A percentile compares a stretch with the other conserved stretches of the same genome.
These are phyloP conservation scores for Sparus aurata DNA, from an alignment of 2,797 vertebrate species.

Conservation along the genomic window DNA sequence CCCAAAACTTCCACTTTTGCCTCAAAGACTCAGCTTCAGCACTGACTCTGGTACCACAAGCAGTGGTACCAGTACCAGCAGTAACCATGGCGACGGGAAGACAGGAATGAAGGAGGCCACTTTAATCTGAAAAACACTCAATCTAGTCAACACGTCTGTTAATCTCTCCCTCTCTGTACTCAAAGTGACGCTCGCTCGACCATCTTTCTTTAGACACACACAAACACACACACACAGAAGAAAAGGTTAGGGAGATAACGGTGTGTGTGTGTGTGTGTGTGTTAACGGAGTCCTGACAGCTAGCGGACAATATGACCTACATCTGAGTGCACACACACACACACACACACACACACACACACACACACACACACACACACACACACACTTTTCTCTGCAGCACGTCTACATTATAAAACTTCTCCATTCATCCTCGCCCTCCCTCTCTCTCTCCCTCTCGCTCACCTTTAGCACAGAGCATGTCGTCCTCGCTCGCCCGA, in stretches of 20 bases:
- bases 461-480: slow-evolving; percentile 74
- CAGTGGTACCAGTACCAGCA: not conserved
- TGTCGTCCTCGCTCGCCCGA: slow-evolving; percentile 44
- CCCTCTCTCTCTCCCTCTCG: not conserved
- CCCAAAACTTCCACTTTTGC: slow-evolving; percentile 14
- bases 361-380: not conserved
- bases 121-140: slow-evolving; percentile 30
- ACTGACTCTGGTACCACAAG: not conserved
- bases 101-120: slow-evolving; percentile 34
- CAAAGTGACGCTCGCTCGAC: slow-evolving; percentile 10
- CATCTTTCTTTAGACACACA: slow-evolving; percentile 9
- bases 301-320: slow-evolving; percentile 28
- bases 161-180: slow-evolving; percentile 15
- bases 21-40: slow-evolving; percentile 5
- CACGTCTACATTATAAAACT: not conserved
- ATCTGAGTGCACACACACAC: slow-evolving; percentile 20
- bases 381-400: not conserved
- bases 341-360: slow-evolving; percentile 22
- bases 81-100: slow-evolving; percentile 55
- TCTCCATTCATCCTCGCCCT: slow-evolving; percentile 17
- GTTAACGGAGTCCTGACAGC: slow-evolving; percentile 28
- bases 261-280: slow-evolving; percentile 28
- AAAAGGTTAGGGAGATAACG: slow-evolving; percentile 24
- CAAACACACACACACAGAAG: slow-evolving; percentile 3
- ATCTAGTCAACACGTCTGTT: slow-evolving; percentile 17